phyloP scores from a whole-genome alignment of 2,113 vertebrate species.

The Seriola dumerili region DNA sequence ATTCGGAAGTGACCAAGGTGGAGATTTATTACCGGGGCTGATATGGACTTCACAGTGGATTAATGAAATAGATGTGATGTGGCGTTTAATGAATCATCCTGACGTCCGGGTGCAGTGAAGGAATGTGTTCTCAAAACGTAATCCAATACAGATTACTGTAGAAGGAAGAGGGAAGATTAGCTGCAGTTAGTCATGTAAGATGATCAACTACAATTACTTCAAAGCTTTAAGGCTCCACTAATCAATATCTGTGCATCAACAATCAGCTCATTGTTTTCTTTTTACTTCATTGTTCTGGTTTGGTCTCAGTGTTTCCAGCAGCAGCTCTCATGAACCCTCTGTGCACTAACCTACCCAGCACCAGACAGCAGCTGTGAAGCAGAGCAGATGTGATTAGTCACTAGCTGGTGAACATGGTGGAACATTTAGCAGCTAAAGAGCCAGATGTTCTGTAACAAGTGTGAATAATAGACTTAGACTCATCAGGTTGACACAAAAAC shows the following conservation, averaged over 20 bases:
- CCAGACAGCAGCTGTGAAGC: neutral
- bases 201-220: constrained; percentile 26
- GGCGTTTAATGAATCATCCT: constrained; percentile 35
- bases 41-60: constrained; percentile 23
- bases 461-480: neutral
- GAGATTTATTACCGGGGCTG: constrained; percentile 49
- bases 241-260: neutral
- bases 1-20: constrained; percentile 45
- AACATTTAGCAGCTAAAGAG: neutral
- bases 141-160: constrained; percentile 17
- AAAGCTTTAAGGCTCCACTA: neutral
- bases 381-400: neutral
- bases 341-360: neutral
- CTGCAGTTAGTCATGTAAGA: neutral
- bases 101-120: neutral
- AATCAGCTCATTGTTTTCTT: neutral
- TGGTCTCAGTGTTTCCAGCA: too few species aligned
- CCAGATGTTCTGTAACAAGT: neutral
- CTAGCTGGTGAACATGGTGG: neutral
- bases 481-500: too few species aligned
- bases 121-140: neutral
- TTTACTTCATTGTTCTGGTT: too few species aligned
- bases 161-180: neutral
- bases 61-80: constrained; percentile 29
- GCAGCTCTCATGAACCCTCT: neutral